phyloP scores from a whole-genome alignment of 2,797 vertebrate species.

The Tragopan temminckii region DNA sequence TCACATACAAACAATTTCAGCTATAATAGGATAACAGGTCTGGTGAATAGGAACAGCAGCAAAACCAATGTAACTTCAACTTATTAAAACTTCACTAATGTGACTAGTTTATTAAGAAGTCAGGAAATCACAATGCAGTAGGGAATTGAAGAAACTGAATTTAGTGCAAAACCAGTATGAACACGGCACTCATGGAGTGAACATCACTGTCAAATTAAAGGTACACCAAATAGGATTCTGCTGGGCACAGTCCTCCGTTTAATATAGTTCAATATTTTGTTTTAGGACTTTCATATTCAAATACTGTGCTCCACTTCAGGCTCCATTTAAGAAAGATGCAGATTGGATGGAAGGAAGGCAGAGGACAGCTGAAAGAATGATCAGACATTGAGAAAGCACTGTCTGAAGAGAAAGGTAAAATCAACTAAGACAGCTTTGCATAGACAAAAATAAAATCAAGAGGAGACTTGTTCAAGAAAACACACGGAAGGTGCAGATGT shows the following conservation, averaged over 20 bases:
- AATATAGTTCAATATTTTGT: not conserved
- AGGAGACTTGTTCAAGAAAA: not conserved
- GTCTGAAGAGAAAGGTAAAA: not conserved
- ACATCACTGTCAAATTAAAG: not conserved
- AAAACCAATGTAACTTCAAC: not conserved
- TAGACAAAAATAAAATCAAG: slow-evolving; percentile 4
- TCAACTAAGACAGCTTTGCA: not conserved
- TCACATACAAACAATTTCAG: not conserved
- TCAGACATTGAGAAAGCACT: not conserved
- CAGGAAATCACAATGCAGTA: not conserved
- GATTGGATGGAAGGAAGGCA: not conserved
- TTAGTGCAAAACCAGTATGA: not conserved
- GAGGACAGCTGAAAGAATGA: not conserved
- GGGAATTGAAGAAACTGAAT: not conserved
- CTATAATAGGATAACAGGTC: not conserved
- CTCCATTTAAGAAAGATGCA: not conserved
- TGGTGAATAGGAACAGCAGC: not conserved
- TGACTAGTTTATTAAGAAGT: not conserved
- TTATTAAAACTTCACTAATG: not conserved
- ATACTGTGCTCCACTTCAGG: not conserved
- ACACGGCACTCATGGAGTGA: not conserved
- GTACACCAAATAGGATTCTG: not conserved
- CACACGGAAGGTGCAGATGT: not conserved
- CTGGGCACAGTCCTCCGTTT: not conserved
- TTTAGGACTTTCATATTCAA: not conserved